Evolutionary conservation across 53 echinoderm and acorn worm genomes (phyloP), one percentile per base, ranked within the genome.

Genomic region (Astropecten irregularis): DNA sequence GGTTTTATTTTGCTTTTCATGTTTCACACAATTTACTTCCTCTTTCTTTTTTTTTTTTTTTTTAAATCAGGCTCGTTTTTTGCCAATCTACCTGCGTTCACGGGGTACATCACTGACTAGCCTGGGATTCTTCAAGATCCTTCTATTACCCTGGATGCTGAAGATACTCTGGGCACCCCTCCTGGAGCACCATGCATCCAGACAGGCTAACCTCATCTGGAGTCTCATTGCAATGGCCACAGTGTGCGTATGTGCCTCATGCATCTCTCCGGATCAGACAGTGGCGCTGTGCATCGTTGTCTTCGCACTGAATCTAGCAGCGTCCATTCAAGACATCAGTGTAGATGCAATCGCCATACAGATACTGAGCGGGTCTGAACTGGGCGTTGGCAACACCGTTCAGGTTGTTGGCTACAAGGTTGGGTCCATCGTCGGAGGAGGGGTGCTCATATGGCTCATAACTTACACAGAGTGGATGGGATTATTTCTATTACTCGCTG

Each of bases 371-470:
- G 73, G 81, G 31, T 55, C 76, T 14, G 87, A 93, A 68, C 73
- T 93, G 10, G 93, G 90, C 1, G 71, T 66, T 3, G 93, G 93
- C 23, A 93, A 93, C 69, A 89, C 93, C 2, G 77, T 83, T 25
- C 90, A 90, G 62, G 90, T 93, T 19, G 90, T 90, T 19, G 90
- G 84, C 40, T 93, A 93, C 77, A 93, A 93, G 33, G 18, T 90
- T 15, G 93, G 93, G 1, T 82, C 87, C 37, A 84, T 93, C 55
- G 62, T 90, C 25, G 93, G 93, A 27, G 93, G 93, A 20, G 93
- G 93, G 14, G 60, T 84, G 46, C 42, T 93, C 19, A 53, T 89
- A 40, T 90, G 79, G 90, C 49, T 86, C 59, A 84, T 84, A 16
- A 56, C 29, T 3, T 82, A 54, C 84, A 76, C 52, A 14, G 66